These are phyloP conservation scores for Dicentrarchus labrax DNA, from an alignment of 2,113 vertebrate genomes.

Conservation along the genomic window DNA sequence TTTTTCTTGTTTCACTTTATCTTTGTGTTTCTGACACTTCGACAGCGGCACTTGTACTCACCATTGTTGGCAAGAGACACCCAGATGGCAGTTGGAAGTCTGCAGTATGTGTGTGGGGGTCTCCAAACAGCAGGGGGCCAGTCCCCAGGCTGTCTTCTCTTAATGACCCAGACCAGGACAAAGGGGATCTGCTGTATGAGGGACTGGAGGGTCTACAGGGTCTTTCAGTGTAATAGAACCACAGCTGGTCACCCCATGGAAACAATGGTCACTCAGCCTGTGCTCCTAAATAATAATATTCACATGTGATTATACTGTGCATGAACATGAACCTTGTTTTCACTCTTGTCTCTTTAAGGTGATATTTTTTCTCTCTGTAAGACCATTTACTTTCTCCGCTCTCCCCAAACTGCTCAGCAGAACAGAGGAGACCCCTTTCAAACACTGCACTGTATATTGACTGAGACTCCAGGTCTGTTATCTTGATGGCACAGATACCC, in stretches of 20 bases:
- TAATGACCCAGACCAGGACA: slow-evolving; percentile 50
- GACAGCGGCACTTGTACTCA: background rate
- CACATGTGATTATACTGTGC: background rate
- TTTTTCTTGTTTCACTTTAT: background rate
- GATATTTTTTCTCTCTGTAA: background rate
- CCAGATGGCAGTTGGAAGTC: slow-evolving; percentile 22
- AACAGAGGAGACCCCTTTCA: background rate
- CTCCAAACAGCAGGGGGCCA: slow-evolving; percentile 45
- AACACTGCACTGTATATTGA: no score
- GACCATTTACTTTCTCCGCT: background rate
- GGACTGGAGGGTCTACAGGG: background rate
- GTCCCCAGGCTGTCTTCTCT: slow-evolving; percentile 32
- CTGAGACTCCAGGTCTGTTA: no score
- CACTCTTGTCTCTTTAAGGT: background rate
- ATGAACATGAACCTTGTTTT: background rate
- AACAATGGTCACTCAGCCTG: slow-evolving; percentile 26
- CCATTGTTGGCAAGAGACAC: background rate
- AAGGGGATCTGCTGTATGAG: slow-evolving; percentile 29
- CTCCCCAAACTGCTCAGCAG: background rate
- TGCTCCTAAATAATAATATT: slow-evolving; percentile 47
- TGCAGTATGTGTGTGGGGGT: slow-evolving; percentile 1
- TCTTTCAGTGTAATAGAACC: slow-evolving; percentile 30
- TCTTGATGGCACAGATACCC: no score
- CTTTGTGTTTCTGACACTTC: background rate
- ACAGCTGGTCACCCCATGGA: slow-evolving; percentile 44